Evolutionary conservation across 2,888 invertebrate species (phyloP), one percentile per base, ranked within the genome.

Genomic region (Caenorhabditis becei): DNA sequence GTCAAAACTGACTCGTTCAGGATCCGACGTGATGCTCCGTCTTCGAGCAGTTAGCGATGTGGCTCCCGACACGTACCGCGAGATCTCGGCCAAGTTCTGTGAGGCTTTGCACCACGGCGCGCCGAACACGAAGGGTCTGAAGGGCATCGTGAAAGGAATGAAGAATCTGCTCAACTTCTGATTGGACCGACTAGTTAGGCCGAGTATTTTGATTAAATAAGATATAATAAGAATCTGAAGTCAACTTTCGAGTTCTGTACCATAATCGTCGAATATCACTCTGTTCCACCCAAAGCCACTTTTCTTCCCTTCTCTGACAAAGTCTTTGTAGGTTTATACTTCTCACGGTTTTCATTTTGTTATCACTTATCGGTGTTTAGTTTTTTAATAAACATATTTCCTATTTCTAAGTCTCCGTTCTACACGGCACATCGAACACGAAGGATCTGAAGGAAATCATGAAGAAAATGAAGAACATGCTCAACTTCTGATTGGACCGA

Each of bases 11-110:
- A 5, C 23, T 8, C 5, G 53, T 66, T 54, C 65, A 67, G 80
- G 61, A 3, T 56, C 53, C 5, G 67, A 74, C 16, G 74, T 80
- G 10, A 37, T 49, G 16, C 63, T 80, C 37, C 72, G 80, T 11
- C 69, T 80, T 20, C 67, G 63, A 35, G 80, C 80, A 10, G 44
- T 80, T 11, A 56, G 28, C n/a, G 80, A 80, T 3, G 63, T 69
- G 23, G 56, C 72, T 1, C 74, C 80, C 3, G 80, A 67, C 4
- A 69, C 80, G 14, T 80, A 63, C 47, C 72, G 69, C 10, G 80
- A 74, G 4, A 26, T 80, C 4, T 59, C 74, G 0, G 67, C 74
- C 28, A 80, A 44, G 51, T 80, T 80, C 53, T 80, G 80, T 49
- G 80, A 74, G 41, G 74, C 74, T 8, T 53, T 80, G 7, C 72